These are phyloP conservation scores for Nibea albiflora DNA, from an alignment of 2,113 vertebrate genomes.

Conservation along the genomic window DNA sequence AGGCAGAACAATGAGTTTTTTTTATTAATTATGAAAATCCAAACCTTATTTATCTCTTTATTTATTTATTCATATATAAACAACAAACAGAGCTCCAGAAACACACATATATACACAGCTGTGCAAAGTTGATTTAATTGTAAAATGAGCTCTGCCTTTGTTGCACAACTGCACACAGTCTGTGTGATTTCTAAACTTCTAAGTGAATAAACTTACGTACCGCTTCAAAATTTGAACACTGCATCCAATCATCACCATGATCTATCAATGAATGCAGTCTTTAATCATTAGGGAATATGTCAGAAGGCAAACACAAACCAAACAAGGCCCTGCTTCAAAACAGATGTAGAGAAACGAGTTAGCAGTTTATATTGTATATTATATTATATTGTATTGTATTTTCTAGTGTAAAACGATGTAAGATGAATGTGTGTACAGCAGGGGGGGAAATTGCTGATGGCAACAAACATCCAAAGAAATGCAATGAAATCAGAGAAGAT, in stretches of 20 bases:
- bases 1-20: background rate
- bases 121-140: background rate
- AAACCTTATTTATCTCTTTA: background rate
- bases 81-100: background rate
- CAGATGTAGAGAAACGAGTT: background rate
- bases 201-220: background rate
- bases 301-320: background rate
- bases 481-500: conserved; percentile 44
- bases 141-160: background rate
- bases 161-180: background rate
- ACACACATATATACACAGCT: background rate
- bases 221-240: background rate
- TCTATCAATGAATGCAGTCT: background rate
- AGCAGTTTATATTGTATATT: background rate
- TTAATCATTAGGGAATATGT: background rate
- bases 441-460: conserved; percentile 30
- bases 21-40: background rate
- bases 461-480: conserved; percentile 37
- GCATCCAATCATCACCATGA: background rate
- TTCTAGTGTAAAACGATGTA: conserved; percentile 23
- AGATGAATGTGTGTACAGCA: conserved; percentile 10
- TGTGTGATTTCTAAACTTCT: background rate
- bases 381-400: too few relatives aligned
- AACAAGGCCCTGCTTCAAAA: background rate
- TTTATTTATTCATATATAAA: too few relatives aligned